Base-by-base conservation (phyloP, 2,797 vertebrate genomes). In the Mormyrops boulengeri region DNA sequence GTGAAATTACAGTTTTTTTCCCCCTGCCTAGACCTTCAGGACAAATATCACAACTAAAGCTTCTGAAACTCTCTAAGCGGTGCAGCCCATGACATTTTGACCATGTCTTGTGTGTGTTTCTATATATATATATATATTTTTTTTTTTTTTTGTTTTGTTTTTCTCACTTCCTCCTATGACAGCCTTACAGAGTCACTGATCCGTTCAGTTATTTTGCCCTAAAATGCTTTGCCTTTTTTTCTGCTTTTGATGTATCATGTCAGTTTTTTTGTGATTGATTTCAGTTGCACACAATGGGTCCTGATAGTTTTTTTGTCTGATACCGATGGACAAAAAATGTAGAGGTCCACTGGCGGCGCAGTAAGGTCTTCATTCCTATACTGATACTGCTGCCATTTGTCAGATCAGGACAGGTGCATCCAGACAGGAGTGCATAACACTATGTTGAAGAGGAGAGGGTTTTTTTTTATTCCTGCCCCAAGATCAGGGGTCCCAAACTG, bases 21-120 rank as follows among this genome's bases (percentile, higher is more conserved):
- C 93, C 92, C 88, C 92, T 92, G 91, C 94, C 93, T 94, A 95
- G 95, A 94, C 95, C 96, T 95, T 95, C 93, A 93, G 95, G 95
- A 96, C 95, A 95, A 95, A 96, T 96, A 96, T 96, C 95, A 95
- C 95, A 95, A 95, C 94, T 96, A 95, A 96, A 96, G 95, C 95
- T 95, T 95, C 95, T 95, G 94, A 95, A 96, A 94, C 94, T 94
- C 93, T 93, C 94, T 95, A 95, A 96, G 95, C 94, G 94, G 93
- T 94, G 93, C 94, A 93, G 91, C 92, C 94, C 95, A 95, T 96
- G 95, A 95, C 94, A 96, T 96, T 96, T 95, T 95, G 95, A 95
- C 96, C 95, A 93, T 93, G 92, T 93, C 91, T 90, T 95, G 92
- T 94, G 93, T 95, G 52, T 30, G 41, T 88, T 69, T 85, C 38